Evolutionary conservation across 2,797 vertebrate species (phyloP).

Genomic region (Lepilemur ruficaudatus): DNA sequence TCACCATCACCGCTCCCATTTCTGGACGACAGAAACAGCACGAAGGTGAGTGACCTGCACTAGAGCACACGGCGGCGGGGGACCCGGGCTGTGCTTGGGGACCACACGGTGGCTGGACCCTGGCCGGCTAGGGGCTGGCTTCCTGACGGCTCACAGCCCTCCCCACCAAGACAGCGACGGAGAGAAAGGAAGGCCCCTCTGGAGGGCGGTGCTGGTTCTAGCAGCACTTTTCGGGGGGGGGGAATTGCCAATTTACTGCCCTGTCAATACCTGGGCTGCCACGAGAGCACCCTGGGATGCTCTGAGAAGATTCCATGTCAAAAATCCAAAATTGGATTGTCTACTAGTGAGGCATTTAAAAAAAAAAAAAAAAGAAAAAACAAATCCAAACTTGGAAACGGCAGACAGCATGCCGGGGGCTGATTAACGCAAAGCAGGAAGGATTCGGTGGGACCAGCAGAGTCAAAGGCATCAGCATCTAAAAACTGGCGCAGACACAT

Average conservation of each 20-base stretch:
- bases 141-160: background rate
- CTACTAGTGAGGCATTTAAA: too few species aligned
- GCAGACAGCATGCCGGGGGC: background rate
- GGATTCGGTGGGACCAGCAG: accelerated
- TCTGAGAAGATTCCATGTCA: background rate
- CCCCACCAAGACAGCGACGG: too few species aligned
- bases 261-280: background rate
- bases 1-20: accelerated
- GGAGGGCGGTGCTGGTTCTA: accelerated
- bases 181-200: too few species aligned
- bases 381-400: background rate
- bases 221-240: background rate
- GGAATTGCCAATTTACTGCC: background rate
- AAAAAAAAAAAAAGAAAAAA: background rate
- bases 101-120: too few species aligned
- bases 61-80: background rate
- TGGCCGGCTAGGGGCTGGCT: background rate
- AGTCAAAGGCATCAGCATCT: too few species aligned
- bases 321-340: background rate
- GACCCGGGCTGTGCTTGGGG: background rate
- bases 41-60: background rate
- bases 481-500: accelerated
- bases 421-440: background rate
- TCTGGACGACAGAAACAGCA: accelerated
- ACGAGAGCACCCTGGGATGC: background rate